phyloP scores from a whole-genome alignment of 92 coral and sea anemone species.

The Umimayanthus chanpuru region DNA sequence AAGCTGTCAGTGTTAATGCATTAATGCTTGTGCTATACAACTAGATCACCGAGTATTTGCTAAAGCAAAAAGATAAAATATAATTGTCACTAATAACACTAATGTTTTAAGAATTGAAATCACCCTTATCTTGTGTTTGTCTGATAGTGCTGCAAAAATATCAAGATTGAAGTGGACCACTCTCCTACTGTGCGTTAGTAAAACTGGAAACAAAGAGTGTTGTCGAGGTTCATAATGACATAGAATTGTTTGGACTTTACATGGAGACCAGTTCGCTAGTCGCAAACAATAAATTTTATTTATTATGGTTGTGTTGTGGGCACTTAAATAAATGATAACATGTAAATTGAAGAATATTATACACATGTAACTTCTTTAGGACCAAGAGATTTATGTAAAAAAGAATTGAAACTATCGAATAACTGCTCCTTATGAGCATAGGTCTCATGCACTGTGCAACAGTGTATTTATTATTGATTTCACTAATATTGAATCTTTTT shows the following conservation, averaged over 20 bases:
- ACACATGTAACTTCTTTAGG: not conserved
- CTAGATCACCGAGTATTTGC: not conserved
- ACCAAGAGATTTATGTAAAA: not conserved
- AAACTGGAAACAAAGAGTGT: not conserved
- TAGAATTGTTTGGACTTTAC: not conserved
- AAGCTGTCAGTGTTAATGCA: not conserved
- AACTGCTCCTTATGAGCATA: not conserved
- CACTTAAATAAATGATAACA: not conserved
- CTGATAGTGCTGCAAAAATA: not conserved
- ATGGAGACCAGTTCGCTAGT: not conserved
- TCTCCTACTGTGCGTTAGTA: not conserved
- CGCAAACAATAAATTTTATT: not conserved
- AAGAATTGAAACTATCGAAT: too few relatives aligned
- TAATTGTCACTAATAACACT: slow-evolving; percentile 1
- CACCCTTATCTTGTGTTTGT: not conserved
- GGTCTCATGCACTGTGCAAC: not conserved
- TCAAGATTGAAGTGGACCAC: not conserved
- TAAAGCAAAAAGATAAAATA: not conserved
- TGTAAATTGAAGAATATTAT: not conserved
- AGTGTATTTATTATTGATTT: not conserved
- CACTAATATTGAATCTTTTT: not conserved
- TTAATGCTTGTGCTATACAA: not conserved
- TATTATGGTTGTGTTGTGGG: not conserved
- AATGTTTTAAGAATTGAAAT: slow-evolving; percentile 7
- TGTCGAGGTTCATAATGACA: not conserved